Conservation (phyloP, 2,113 vertebrate genomes). For the Panthera uncia region DNA sequence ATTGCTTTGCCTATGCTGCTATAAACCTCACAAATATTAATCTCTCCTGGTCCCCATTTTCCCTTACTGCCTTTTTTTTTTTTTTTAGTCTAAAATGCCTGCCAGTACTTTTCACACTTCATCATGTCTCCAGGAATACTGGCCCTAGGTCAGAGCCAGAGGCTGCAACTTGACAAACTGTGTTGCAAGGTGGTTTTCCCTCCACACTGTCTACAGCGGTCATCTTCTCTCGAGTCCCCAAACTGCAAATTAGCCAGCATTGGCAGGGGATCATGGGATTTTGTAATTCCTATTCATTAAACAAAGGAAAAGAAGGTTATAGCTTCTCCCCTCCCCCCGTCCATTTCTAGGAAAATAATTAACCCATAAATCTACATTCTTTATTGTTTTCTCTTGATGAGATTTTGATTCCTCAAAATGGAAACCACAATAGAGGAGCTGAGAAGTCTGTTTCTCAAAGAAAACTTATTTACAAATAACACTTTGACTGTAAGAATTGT, state of each 20-base stretch:
- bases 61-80: slow-evolving; percentile 78
- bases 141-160: slow-evolving; percentile 81
- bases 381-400: neutral
- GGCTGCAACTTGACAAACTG: slow-evolving; percentile 82
- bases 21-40: slow-evolving; percentile 86
- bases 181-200: slow-evolving; percentile 82
- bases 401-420: neutral
- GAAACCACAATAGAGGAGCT: neutral
- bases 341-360: neutral
- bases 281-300: slow-evolving; percentile 65
- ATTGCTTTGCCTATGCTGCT: slow-evolving; percentile 84
- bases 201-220: slow-evolving; percentile 81
- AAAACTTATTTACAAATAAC: neutral
- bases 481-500: neutral
- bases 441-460: neutral
- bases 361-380: neutral
- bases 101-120: slow-evolving; percentile 88
- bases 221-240: slow-evolving; percentile 77
- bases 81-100: slow-evolving; percentile 79
- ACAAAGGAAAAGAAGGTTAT: slow-evolving; percentile 44
- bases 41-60: slow-evolving; percentile 82
- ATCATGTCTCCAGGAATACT: slow-evolving; percentile 85
- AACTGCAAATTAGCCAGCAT: slow-evolving; percentile 78
- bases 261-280: slow-evolving; percentile 57
- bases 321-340: neutral